Conservation (phyloP, 2,888 invertebrate species). For the Coecobrya sp. region DNA sequence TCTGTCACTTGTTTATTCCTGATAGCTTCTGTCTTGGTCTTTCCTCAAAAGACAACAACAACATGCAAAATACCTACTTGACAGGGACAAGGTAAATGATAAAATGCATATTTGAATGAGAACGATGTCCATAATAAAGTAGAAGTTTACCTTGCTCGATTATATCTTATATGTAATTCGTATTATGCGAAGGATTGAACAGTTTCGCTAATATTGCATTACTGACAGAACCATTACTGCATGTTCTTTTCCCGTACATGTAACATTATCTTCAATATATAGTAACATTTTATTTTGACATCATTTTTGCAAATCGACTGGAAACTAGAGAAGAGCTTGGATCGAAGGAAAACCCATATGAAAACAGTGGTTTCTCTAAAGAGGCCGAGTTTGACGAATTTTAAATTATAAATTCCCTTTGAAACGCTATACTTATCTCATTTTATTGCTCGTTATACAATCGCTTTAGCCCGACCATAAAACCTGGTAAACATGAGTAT, state of each 20-base stretch:
- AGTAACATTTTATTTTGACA: background rate
- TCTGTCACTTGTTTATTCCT: constrained; percentile 22
- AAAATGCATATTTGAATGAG: background rate
- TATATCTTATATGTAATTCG: too few species aligned
- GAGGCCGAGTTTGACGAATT: too few species aligned
- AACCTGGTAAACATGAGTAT: background rate
- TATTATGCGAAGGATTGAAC: too few species aligned
- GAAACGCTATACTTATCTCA: too few species aligned
- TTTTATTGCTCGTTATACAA: too few species aligned
- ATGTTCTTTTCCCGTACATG: too few species aligned
- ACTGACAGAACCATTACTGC: too few species aligned
- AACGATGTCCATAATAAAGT: constrained; percentile 3
- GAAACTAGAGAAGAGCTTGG: background rate
- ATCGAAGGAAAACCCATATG: too few species aligned
- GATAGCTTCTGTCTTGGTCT: background rate
- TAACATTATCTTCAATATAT: background rate
- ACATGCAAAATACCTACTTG: constrained; percentile 12
- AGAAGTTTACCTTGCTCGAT: background rate
- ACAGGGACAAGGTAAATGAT: constrained; percentile 3
- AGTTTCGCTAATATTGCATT: too few species aligned
- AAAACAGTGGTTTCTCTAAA: too few species aligned
- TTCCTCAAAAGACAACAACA: constrained; percentile 22
- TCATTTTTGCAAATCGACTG: background rate
- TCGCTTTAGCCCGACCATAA: background rate
- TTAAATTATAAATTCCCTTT: too few species aligned